A percentile compares a stretch with the other conserved stretches of the same genome.
Conservation (phyloP, 2,888 invertebrate species). For the Acholoe squamosa region DNA sequence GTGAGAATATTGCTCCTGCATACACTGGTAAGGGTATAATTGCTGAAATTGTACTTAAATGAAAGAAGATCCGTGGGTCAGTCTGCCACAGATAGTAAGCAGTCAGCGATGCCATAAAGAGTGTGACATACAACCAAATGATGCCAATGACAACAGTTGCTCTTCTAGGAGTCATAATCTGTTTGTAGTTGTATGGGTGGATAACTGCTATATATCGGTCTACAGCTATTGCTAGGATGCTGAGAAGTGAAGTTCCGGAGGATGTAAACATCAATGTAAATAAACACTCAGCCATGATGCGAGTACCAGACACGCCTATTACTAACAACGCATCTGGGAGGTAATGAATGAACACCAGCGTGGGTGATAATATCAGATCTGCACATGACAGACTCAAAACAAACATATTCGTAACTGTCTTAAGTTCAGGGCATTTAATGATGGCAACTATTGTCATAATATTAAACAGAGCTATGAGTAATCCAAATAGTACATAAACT, state of each 20-base stretch:
- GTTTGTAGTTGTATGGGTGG: constrained; percentile 58
- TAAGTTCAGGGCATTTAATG: constrained; percentile 36
- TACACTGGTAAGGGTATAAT: constrained; percentile 43
- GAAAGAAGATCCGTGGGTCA: background rate
- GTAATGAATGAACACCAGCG: constrained; percentile 27
- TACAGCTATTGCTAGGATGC: constrained; percentile 46
- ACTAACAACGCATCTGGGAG: background rate
- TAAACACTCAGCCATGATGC: background rate
- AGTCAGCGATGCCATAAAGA: constrained; percentile 32
- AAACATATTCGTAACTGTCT: constrained; percentile 54
- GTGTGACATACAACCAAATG: constrained; percentile 51
- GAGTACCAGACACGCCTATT: background rate
- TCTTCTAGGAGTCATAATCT: constrained; percentile 25
- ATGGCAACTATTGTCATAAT: constrained; percentile 18
- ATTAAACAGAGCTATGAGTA: constrained; percentile 22
- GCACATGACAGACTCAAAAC: constrained; percentile 35
- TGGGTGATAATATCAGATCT: constrained; percentile 20
- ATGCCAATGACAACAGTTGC: background rate
- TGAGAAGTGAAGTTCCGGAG: constrained; percentile 23
- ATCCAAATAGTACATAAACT: constrained; percentile 24
- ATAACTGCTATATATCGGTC: constrained; percentile 50
- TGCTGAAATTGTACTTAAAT: background rate
- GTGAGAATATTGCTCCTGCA: constrained; percentile 35
- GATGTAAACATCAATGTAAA: constrained; percentile 38
- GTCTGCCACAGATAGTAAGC: constrained; percentile 9